These are phyloP conservation scores for Eciton burchellii DNA, from an alignment of 1,140 invertebrate species.

Conservation along the genomic window DNA sequence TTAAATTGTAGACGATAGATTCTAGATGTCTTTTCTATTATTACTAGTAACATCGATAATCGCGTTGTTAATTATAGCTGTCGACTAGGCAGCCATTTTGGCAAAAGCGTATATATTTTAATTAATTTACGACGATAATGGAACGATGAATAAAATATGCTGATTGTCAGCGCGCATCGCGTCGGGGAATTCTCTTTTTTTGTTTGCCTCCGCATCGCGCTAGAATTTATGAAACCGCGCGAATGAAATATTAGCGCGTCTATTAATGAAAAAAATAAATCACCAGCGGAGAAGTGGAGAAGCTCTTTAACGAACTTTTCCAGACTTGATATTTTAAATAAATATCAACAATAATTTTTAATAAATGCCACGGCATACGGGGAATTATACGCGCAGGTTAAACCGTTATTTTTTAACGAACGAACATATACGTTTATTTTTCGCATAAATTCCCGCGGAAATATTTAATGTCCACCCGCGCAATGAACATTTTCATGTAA, in stretches of 20 bases:
- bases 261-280: slow-evolving; percentile 49
- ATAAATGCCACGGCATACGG: slow-evolving; percentile 25
- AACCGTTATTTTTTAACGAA: slow-evolving; percentile 33
- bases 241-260: slow-evolving; percentile 20
- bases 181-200: slow-evolving; percentile 15
- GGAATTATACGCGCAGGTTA: slow-evolving; percentile 14
- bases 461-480: slow-evolving; percentile 37
- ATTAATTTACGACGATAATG: slow-evolving; percentile 44
- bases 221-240: slow-evolving; percentile 42
- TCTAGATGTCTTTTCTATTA: background rate
- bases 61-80: slow-evolving; percentile 17
- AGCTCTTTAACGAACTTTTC: slow-evolving; percentile 44
- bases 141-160: slow-evolving; percentile 38
- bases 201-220: background rate
- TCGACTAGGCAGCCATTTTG: background rate
- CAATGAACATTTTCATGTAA: slow-evolving; percentile 54
- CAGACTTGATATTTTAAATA: slow-evolving; percentile 42
- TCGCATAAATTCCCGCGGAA: slow-evolving; percentile 16
- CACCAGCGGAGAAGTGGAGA: slow-evolving; percentile 16
- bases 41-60: background rate
- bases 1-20: background rate
- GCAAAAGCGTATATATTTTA: background rate
- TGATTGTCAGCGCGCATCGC: slow-evolving; percentile 15
- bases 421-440: slow-evolving; percentile 13
- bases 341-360: slow-evolving; percentile 41